Evolutionary conservation across 2,888 invertebrate species (phyloP).

Genomic region (Rhimphoctona megacephalus): DNA sequence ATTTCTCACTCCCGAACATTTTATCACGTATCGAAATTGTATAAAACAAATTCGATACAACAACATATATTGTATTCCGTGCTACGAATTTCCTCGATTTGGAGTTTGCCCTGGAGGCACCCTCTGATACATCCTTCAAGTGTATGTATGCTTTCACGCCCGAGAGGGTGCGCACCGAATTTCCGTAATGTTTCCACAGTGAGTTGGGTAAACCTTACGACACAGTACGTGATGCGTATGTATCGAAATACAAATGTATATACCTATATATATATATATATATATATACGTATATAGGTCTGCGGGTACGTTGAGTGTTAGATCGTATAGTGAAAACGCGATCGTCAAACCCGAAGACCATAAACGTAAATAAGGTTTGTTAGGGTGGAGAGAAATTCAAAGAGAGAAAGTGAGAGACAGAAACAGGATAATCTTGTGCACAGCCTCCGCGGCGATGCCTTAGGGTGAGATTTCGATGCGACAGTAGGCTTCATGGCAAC

Average conservation of each 20-base stretch:
- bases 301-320: constrained; percentile 44
- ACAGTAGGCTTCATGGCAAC: constrained; percentile 66
- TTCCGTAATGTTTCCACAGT: constrained; percentile 44
- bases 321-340: constrained; percentile 72
- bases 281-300: too few relatives aligned
- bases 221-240: background rate
- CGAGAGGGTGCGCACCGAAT: constrained; percentile 51
- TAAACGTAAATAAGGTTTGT: constrained; percentile 84
- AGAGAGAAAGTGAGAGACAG: constrained; percentile 7
- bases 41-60: background rate
- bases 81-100: constrained; percentile 54
- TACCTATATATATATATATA: too few relatives aligned
- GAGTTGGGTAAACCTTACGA: constrained; percentile 17
- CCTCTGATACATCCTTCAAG: constrained; percentile 26
- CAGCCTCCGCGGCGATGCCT: constrained; percentile 74
- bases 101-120: constrained; percentile 31
- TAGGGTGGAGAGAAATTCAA: constrained; percentile 67
- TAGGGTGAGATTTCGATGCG: constrained; percentile 55
- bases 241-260: constrained; percentile 11
- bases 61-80: constrained; percentile 35
- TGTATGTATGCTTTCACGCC: constrained; percentile 40
- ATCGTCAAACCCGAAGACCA: constrained; percentile 82
- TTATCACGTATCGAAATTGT: background rate
- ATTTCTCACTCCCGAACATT: background rate
- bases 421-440: constrained; percentile 35